phyloP scores from a whole-genome alignment of 1,140 invertebrate genomes.

The Apis dorsata region DNA sequence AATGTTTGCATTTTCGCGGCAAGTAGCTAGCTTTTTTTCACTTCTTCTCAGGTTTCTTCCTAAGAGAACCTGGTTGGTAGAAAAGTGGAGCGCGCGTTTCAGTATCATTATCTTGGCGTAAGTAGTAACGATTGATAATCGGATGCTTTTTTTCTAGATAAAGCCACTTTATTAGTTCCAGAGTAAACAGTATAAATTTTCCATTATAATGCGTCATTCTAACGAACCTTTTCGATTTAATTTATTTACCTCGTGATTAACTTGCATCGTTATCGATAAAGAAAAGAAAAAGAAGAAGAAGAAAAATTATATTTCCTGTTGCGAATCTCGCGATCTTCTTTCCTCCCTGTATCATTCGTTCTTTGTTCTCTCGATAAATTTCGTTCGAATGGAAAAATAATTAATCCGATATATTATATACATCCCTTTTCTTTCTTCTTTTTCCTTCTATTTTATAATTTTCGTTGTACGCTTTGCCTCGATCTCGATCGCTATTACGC shows the following conservation, averaged over 20 bases:
- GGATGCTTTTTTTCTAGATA: conserved; percentile 44
- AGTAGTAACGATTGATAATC: conserved; percentile 41
- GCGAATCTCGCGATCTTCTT: not conserved
- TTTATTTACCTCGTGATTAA: conserved; percentile 36
- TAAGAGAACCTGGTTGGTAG: not conserved
- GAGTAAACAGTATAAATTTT: conserved; percentile 55
- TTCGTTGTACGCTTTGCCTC: not conserved
- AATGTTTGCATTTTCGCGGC: too few relatives aligned
- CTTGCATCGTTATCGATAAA: conserved; percentile 42
- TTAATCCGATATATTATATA: conserved; percentile 27
- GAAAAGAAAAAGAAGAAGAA: not conserved
- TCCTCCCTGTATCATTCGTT: not conserved
- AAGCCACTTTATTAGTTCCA: conserved; percentile 42
- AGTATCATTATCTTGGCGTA: conserved; percentile 38
- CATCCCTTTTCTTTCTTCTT: not conserved
- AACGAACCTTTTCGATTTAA: conserved; percentile 17
- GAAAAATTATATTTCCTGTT: not conserved
- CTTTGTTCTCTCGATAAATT: not conserved
- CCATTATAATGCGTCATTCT: conserved; percentile 32
- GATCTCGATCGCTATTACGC: conserved; percentile 16
- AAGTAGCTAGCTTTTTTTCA: too few relatives aligned
- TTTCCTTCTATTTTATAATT: not conserved
- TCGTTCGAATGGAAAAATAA: conserved; percentile 18
- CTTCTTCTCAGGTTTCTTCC: too few relatives aligned
- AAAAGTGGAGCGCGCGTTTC: not conserved